These are phyloP conservation scores for Aspiorhynchus laticeps DNA, from an alignment of 2,113 vertebrate genomes.

Conservation along the genomic window DNA sequence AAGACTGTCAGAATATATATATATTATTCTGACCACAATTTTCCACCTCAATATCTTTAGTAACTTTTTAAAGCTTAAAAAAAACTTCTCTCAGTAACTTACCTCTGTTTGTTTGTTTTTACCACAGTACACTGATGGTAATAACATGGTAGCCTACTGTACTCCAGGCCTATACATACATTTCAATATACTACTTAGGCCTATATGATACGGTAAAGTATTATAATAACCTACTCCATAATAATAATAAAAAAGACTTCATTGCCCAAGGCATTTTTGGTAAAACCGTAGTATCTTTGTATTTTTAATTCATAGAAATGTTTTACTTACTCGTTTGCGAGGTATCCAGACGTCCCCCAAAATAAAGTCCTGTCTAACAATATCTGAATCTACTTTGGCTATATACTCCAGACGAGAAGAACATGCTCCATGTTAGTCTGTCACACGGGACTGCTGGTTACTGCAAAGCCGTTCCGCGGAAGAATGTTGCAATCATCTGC, in stretches of 20 bases:
- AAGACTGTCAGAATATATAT: neutral
- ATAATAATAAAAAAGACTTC: neutral
- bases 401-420: neutral
- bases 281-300: neutral
- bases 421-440: neutral
- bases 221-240: neutral
- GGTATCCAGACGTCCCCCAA: neutral
- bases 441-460: neutral
- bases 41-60: no score
- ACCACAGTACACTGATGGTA: neutral
- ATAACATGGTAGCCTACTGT: neutral
- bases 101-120: no score
- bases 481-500: conserved; percentile 12
- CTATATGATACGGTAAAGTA: neutral
- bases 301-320: neutral
- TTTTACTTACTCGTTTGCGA: conserved; percentile 14
- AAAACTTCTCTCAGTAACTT: no score
- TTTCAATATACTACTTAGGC: neutral
- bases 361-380: neutral
- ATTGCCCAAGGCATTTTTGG: neutral
- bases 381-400: neutral
- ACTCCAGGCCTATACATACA: no score
- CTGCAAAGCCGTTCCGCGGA: neutral
- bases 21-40: no score
- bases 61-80: neutral